Evolutionary conservation across 2,888 invertebrate species (phyloP), one percentile per base, ranked within the genome.

Genomic region (Drosophila bunnanda): DNA sequence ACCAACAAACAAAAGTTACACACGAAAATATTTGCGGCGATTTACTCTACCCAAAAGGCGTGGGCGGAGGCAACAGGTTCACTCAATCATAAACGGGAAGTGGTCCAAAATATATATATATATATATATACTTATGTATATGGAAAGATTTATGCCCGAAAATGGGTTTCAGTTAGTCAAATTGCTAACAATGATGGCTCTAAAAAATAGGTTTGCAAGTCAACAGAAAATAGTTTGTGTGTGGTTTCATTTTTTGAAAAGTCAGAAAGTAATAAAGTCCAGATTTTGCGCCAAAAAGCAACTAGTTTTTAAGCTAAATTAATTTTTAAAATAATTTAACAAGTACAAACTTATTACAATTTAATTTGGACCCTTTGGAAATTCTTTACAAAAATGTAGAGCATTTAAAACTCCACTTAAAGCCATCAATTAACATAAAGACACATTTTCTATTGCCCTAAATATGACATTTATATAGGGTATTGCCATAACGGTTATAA

Each of bases 1-100:
- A n/a, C n/a, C n/a, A n/a, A 32, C 67, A 67, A 67, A 67, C 67
- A 66, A 65, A 66, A 66, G 65, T 64, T 66, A 36, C 43, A 44
- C 46, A 39, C 32, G 48, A 67, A 67, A 67, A 67, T 56, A 66
- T 56, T 68, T 68, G 57, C 48, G 67, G 38, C 67, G 43, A 56
- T 67, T 67, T 67, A 28, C 55, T 46, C 56, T 62, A 7, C 50
- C 30, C 1, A 30, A 3, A 3, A 3, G 20, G 5, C 0, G 8
- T 20, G n/a, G 46, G 46, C 28, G 8, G 7, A 36, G 48, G 48
- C 64, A 64, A 62, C 64, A 64, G 48, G 62, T 64, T 48, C 39
- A 48, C 48, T 62, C 32, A 41, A 62, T 62, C 50, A 64, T 41
- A 41, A 50, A 17, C 17, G 39, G 17, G 6, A 62, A 50, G 34